Evolutionary conservation across 2,113 vertebrate genomes (phyloP), one percentile per base, ranked within the genome.

Genomic region (Catagonus wagneri): DNA sequence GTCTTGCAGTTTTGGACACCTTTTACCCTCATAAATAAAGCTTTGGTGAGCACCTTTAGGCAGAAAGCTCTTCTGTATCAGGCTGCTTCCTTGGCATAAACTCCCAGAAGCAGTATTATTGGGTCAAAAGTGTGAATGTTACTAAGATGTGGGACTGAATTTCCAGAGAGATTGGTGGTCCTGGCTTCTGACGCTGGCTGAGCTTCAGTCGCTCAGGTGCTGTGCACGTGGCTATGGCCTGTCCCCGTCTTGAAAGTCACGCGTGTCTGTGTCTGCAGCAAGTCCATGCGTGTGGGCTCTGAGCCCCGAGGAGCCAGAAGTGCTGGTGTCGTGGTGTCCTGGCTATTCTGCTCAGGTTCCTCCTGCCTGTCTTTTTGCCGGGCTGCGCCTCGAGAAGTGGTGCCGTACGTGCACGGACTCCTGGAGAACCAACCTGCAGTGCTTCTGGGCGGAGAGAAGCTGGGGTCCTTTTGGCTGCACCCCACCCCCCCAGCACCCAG

Each of bases 61-160:
- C 44, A 4, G 84, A 90, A 74, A 36, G 8, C 54, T 74, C 65
- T 93, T 90, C 71, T 61, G 11, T 65, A 15, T 90, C 84, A 56
- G 36, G 56, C 74, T 79, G 66, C 79, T 93, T 93, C 75, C 54
- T 29, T 76, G 14, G 29, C 29, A 83, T 90, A 87, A 72, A n/a
- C 17, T 81, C 50, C 44, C 7, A 71, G 86, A 66, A 60, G 44
- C 36, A 83, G 32, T 93, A 95, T 69, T n/a, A 32, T 80, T 54
- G 22, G 34, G 44, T 58, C 91, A 52, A 52, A 76, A 83, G 60
- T 22, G 6, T 71, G 44, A 81, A 79, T 29, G 61, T 61, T 72
- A 36, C 85, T 89, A 81, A 71, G 12, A 44, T 68, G 36, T 69
- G 58, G 39, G 76, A 32, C 58, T 58, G 27, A 76, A 32, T 89